Base-by-base conservation (phyloP, 1,140 invertebrate genomes). In the Goniozus legneri region DNA sequence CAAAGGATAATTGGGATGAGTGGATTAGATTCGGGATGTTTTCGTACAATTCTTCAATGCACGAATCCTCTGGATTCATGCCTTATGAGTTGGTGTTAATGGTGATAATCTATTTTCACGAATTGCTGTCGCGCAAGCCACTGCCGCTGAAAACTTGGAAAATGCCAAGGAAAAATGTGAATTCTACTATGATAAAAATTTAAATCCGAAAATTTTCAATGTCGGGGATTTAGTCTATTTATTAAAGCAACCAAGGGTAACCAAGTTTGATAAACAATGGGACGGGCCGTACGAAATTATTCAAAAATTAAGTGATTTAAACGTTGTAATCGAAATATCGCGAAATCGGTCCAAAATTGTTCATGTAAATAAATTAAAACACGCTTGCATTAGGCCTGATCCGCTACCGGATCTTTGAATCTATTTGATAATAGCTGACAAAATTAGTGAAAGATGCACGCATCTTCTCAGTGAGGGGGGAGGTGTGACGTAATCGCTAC, bases 101-200 rank as follows among this genome's bases (percentile, higher is more conserved):
- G n/a, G n/a, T n/a, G n/a, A n/a, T n/a, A n/a, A n/a, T n/a, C n/a
- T n/a, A n/a, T n/a, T n/a, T n/a, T n/a, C n/a, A n/a, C n/a, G n/a
- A n/a, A n/a, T n/a, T n/a, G n/a, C n/a, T n/a, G n/a, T n/a, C n/a
- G n/a, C n/a, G n/a, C n/a, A n/a, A n/a, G n/a, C n/a, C n/a, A n/a
- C n/a, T n/a, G n/a, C n/a, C n/a, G n/a, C n/a, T n/a, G n/a, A n/a
- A n/a, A n/a, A n/a, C n/a, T n/a, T n/a, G n/a, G n/a, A n/a, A n/a
- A n/a, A n/a, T n/a, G n/a, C n/a, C n/a, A n/a, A n/a, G n/a, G n/a
- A n/a, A n/a, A n/a, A n/a, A n/a, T n/a, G n/a, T n/a, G n/a, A 60
- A 50, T 3, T 13, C 15, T 50, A 56, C 39, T 60, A 56, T 30
- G 54, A 60, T 18, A 30, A 13, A 35, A 44, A 47, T 3, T 15